phyloP scores from a whole-genome alignment of 2,888 invertebrate genomes.

The Noctua pronuba region DNA sequence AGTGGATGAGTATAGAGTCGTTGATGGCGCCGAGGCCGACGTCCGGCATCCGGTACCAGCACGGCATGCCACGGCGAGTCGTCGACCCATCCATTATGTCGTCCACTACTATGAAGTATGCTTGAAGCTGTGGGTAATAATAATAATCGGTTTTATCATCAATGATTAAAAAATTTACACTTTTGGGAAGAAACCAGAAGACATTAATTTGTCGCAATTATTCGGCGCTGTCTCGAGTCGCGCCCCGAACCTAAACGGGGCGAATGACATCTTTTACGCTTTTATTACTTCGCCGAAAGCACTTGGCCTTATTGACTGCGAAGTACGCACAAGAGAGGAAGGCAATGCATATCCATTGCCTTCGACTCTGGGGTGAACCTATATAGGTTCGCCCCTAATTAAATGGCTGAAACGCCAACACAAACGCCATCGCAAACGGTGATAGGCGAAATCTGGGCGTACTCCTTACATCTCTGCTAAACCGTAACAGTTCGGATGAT shows the following conservation, averaged over 20 bases:
- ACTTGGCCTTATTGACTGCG: neutral
- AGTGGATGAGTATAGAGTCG: conserved; percentile 95
- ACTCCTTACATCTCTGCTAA: too few species aligned
- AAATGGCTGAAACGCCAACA: too few species aligned
- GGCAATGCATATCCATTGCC: too few species aligned
- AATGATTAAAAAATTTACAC: neutral
- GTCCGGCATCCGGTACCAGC: conserved; percentile 95
- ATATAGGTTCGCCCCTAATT: too few species aligned
- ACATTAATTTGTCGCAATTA: neutral
- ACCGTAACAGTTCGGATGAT: too few species aligned
- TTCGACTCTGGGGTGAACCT: too few species aligned
- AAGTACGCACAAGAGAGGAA: neutral
- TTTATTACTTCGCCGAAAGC: neutral
- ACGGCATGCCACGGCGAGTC: conserved; percentile 95
- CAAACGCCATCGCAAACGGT: too few species aligned
- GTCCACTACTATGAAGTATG: conserved; percentile 95
- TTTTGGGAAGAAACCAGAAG: neutral
- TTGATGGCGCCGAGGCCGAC: conserved; percentile 95
- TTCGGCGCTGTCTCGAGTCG: neutral
- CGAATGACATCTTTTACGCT: neutral
- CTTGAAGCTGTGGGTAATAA: conserved; percentile 92
- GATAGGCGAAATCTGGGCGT: too few species aligned
- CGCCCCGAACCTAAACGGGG: neutral
- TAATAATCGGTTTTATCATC: neutral
- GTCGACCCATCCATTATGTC: conserved; percentile 97